Evolutionary conservation across 2,797 vertebrate species (phyloP).

Genomic region (Darevskia mixta): DNA sequence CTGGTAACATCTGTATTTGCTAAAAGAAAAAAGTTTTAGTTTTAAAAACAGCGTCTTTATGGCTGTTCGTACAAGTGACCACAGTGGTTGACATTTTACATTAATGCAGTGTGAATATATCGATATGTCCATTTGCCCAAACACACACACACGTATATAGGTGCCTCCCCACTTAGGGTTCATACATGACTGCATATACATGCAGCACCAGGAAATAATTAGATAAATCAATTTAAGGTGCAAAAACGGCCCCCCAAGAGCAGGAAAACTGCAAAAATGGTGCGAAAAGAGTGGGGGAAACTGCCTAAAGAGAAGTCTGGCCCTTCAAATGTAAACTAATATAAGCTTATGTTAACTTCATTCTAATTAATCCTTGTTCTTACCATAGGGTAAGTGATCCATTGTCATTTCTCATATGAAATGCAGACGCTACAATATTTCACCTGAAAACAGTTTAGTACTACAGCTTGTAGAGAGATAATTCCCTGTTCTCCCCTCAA

Average conservation of each 20-base stretch:
- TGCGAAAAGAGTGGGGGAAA: no score
- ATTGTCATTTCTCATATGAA: neutral
- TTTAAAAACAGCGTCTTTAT: neutral
- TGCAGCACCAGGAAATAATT: no score
- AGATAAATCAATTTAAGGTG: no score
- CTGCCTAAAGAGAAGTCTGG: neutral
- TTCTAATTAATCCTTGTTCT: neutral
- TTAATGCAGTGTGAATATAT: no score
- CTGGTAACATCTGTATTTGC: neutral
- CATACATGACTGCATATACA: no score
- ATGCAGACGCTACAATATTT: neutral
- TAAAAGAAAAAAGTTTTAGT: neutral
- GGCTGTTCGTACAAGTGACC: neutral
- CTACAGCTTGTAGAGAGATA: neutral
- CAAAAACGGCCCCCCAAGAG: no score
- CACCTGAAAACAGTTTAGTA: neutral
- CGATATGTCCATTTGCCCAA: no score
- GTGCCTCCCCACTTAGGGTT: no score
- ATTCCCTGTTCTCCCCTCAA: no score
- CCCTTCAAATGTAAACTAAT: neutral
- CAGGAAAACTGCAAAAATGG: no score
- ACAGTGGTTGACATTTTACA: neutral
- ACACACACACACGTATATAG: no score
- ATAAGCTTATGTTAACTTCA: neutral
- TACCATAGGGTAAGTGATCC: neutral